phyloP scores from a whole-genome alignment of 2,113 vertebrate species.

The Phasianus colchicus region DNA sequence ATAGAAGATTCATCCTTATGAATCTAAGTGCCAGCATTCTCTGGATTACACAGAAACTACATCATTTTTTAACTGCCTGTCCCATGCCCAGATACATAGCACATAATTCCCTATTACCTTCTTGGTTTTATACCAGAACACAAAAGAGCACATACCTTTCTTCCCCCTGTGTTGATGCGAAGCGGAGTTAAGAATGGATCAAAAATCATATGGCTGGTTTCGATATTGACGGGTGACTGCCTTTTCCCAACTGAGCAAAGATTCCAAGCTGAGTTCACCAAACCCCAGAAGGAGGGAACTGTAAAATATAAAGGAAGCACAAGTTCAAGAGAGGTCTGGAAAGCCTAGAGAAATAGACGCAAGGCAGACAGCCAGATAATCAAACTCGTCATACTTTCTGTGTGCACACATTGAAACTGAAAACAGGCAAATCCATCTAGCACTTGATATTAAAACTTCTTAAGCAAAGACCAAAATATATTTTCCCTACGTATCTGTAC shows the following conservation, averaged over 20 bases:
- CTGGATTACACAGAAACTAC: neutral
- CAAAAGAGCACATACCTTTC: constrained; percentile 86
- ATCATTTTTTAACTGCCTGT: neutral
- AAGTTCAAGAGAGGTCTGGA: neutral
- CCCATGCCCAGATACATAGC: neutral
- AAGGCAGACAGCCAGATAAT: neutral
- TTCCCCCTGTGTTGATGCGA: constrained; percentile 94
- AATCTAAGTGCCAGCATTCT: neutral
- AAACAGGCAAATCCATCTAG: neutral
- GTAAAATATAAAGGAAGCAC: constrained; percentile 44
- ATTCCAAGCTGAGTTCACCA: constrained; percentile 99
- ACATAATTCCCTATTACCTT: neutral
- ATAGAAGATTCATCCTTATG: neutral
- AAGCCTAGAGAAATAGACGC: neutral
- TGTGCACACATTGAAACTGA: neutral
- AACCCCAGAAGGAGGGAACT: constrained; percentile 99
- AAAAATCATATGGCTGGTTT: constrained; percentile 99
- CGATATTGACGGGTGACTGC: constrained; percentile 98
- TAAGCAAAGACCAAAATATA: neutral
- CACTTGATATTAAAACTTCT: neutral
- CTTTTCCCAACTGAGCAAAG: constrained; percentile 98
- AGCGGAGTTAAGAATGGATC: constrained; percentile 96
- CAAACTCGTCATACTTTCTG: neutral
- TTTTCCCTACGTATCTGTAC: neutral
- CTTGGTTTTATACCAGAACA: neutral